phyloP scores from a whole-genome alignment of 1,140 invertebrate genomes.

The Lysiphlebus fabarum region DNA sequence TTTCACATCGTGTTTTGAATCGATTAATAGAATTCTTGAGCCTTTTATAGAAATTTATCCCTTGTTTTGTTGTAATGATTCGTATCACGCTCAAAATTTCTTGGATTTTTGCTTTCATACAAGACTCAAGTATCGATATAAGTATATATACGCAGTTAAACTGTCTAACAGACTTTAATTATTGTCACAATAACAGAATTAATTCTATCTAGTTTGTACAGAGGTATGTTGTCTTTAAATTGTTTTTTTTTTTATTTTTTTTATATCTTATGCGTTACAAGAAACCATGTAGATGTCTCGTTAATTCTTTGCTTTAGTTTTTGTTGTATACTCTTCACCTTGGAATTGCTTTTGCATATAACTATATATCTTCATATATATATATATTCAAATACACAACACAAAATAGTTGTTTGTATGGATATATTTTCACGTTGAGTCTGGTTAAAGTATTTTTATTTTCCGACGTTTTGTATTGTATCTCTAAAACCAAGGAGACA shows the following conservation, averaged over 20 bases:
- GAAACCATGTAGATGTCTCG: neutral
- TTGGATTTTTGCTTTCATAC: constrained; percentile 7
- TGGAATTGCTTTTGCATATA: too few species aligned
- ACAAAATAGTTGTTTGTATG: too few species aligned
- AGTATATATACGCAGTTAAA: constrained; percentile 5
- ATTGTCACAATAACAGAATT: constrained; percentile 11
- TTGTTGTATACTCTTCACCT: neutral
- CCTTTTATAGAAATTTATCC: constrained; percentile 7
- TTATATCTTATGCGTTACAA: neutral
- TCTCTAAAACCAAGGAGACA: constrained; percentile 3
- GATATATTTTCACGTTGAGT: too few species aligned
- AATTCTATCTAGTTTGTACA: neutral
- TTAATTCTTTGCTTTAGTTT: constrained; percentile 6
- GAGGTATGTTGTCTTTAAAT: too few species aligned
- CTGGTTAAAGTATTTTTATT: neutral
- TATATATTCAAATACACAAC: too few species aligned
- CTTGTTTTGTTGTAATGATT: constrained; percentile 8
- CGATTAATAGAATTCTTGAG: constrained; percentile 12
- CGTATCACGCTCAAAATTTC: constrained; percentile 10
- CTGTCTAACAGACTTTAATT: constrained; percentile 4
- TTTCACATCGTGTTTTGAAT: constrained; percentile 13
- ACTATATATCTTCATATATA: too few species aligned
- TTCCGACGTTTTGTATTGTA: constrained; percentile 9
- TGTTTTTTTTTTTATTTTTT: neutral
- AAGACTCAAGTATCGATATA: constrained; percentile 8